Base-by-base conservation (phyloP, 1,140 invertebrate genomes). In the Drosophila nebulosa region DNA sequence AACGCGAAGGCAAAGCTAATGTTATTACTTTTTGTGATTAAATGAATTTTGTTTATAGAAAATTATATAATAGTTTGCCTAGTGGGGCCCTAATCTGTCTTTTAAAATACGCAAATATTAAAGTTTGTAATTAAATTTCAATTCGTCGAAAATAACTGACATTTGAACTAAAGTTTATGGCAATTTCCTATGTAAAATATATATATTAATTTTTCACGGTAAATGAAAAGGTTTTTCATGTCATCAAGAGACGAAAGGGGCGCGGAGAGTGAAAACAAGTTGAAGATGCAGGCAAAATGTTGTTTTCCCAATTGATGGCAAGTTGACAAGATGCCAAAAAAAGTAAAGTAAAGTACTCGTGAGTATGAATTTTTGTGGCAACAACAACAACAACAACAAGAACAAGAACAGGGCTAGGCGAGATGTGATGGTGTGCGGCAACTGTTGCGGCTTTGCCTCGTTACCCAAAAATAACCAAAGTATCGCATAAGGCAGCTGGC, bases 321-420 rank as follows among this genome's bases (percentile, higher is more conserved):
- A 64, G 73, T 86, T 86, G 81, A 88, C 83, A 88, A 88, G 71
- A 83, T 86, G 83, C 81, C 83, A 86, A 83, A 78, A 83, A 66
- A 58, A 75, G 74, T 60, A 52, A 70, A 63, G 67, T 79, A 35
- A 75, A 77, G 69, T 80, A 77, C 30, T 32, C 55, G 55, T 6
- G 32, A 21, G 32, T 9, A 14, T 62, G 30, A 55, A n/a, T 46
- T 35, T 74, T 51, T 50, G 30, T 26, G 36, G 16, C 27, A 21
- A 10, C 16, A n/a, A 24, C 67, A 46, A n/a, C n/a, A n/a, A n/a
- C n/a, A n/a, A n/a, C n/a, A n/a, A n/a, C n/a, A n/a, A n/a, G n/a
- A n/a, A n/a, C n/a, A n/a, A n/a, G n/a, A n/a, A n/a, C n/a, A n/a
- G n/a, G n/a, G n/a, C n/a, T n/a, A n/a, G n/a, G n/a, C n/a, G n/a